Conservation (phyloP, 2,888 invertebrate species). For the Drosophila subsilvestris region DNA sequence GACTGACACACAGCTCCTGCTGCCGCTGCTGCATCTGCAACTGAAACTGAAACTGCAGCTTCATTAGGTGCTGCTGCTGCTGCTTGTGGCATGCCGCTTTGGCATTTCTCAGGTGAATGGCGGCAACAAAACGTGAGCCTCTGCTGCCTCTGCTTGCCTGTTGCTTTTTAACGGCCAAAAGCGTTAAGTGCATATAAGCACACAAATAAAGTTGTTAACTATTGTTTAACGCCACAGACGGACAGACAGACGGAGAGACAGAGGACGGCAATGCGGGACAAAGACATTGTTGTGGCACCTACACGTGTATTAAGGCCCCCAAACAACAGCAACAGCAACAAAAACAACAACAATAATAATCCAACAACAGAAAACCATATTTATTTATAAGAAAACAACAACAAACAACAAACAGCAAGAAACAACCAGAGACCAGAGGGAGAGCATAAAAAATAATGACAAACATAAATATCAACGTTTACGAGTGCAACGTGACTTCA, state of each 20-base stretch:
- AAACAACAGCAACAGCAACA: constrained; percentile 49
- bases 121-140: constrained; percentile 48
- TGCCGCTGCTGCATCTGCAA: constrained; percentile 56
- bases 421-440: neutral
- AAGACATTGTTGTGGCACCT: constrained; percentile 42
- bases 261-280: constrained; percentile 42
- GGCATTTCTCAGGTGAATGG: constrained; percentile 53
- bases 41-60: constrained; percentile 29
- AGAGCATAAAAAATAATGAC: constrained; percentile 57
- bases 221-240: constrained; percentile 69
- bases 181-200: constrained; percentile 53
- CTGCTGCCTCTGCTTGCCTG: constrained; percentile 10
- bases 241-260: neutral
- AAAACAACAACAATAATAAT: constrained; percentile 23
- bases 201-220: constrained; percentile 76
- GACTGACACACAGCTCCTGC: constrained; percentile 58
- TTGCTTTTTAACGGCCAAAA: constrained; percentile 41
- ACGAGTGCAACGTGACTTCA: constrained; percentile 79
- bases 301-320: constrained; percentile 45
- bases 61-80: constrained; percentile 21
- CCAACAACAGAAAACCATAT: constrained; percentile 22
- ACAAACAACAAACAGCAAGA: constrained; percentile 40
- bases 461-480: constrained; percentile 75
- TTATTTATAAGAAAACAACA: constrained; percentile 42
- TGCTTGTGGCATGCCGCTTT: constrained; percentile 41